Evolutionary conservation across 1,140 invertebrate species (phyloP).

Genomic region (Bathynomus jamesi): DNA sequence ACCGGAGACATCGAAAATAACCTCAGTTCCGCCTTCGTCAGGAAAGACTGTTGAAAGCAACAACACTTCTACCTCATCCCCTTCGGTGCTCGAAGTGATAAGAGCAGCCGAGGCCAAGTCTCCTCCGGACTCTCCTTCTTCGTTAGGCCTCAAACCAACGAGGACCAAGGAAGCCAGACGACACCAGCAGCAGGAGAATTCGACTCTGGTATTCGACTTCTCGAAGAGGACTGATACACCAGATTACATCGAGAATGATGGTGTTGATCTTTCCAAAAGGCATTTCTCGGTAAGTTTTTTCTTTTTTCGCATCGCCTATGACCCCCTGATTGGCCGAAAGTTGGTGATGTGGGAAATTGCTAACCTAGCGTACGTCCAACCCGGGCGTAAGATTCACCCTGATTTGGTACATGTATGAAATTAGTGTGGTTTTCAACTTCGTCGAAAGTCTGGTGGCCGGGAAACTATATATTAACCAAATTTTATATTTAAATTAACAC

Average conservation of each 20-base stretch:
- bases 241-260: slow-evolving; percentile 83
- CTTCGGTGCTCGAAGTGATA: background rate
- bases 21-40: background rate
- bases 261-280: slow-evolving; percentile 58
- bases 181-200: slow-evolving; percentile 51
- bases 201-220: slow-evolving; percentile 79
- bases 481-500: too few relatives aligned
- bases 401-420: too few relatives aligned
- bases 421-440: too few relatives aligned
- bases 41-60: background rate
- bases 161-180: slow-evolving; percentile 11
- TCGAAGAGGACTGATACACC: slow-evolving; percentile 61
- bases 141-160: slow-evolving; percentile 14
- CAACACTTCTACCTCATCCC: background rate
- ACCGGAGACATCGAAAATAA: background rate
- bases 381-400: too few relatives aligned
- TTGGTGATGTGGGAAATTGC: too few relatives aligned
- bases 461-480: too few relatives aligned
- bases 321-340: background rate
- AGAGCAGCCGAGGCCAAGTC: slow-evolving; percentile 5
- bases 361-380: too few relatives aligned
- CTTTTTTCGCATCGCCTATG: background rate
- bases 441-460: too few relatives aligned
- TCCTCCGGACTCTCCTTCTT: background rate
- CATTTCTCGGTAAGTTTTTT: slow-evolving; percentile 39